A percentile compares a stretch with the other conserved stretches of the same genome.
Conservation (phyloP, 2,797 vertebrate species). For the Typhlichthys eigenmanni region DNA sequence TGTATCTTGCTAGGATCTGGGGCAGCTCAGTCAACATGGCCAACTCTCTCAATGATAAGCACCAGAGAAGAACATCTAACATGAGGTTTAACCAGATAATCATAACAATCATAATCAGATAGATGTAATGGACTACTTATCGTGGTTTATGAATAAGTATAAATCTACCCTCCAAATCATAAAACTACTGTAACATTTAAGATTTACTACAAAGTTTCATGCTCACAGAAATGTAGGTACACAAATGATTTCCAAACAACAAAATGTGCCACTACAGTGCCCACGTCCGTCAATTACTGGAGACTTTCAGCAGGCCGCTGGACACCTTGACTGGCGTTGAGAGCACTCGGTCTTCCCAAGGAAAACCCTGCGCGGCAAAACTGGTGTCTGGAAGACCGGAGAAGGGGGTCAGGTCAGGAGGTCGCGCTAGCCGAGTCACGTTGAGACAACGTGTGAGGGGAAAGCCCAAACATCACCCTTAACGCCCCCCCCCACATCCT, state of each 20-base stretch:
- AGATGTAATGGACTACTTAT: no score
- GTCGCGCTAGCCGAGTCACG: slow-evolving; percentile 69
- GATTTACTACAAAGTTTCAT: slow-evolving; percentile 10
- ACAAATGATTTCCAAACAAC: neutral
- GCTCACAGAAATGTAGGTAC: slow-evolving; percentile 14
- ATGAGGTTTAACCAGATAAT: neutral
- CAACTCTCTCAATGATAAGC: slow-evolving; percentile 6
- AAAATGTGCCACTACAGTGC: slow-evolving; percentile 2
- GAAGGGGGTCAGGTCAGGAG: slow-evolving; percentile 41
- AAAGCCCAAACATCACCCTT: slow-evolving; percentile 72
- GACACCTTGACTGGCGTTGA: slow-evolving; percentile 22
- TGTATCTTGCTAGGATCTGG: slow-evolving; percentile 27
- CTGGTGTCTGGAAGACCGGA: slow-evolving; percentile 38
- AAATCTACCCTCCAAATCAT: slow-evolving; percentile 11
- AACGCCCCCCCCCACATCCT: slow-evolving; percentile 54
- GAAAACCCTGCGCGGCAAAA: slow-evolving; percentile 43
- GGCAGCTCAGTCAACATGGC: slow-evolving; percentile 31
- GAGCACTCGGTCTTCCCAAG: slow-evolving; percentile 22
- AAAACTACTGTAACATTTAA: neutral
- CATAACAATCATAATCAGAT: no score
- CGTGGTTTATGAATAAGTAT: neutral
- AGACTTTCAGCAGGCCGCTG: slow-evolving; percentile 11
- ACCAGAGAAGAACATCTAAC: neutral
- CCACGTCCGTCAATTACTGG: slow-evolving; percentile 20
- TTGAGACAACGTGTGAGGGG: slow-evolving; percentile 69